These are phyloP conservation scores for Pachyuromys duprasi DNA, from an alignment of 2,797 vertebrate species.

Conservation along the genomic window DNA sequence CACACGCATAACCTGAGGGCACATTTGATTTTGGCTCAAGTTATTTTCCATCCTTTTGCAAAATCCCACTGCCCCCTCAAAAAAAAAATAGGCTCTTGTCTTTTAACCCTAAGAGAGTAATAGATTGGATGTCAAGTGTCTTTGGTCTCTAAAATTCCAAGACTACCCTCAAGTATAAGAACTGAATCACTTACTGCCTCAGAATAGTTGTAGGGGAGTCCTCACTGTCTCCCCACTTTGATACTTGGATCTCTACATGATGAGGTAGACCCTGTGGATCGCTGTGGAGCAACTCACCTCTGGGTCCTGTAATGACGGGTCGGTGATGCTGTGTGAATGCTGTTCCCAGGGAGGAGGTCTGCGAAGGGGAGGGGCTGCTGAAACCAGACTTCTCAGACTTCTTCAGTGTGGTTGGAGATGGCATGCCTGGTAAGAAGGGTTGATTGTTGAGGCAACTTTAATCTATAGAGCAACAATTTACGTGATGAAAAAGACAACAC, in stretches of 20 bases:
- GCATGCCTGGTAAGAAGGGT: constrained; percentile 95
- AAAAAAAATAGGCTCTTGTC: constrained; percentile 1
- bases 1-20: background rate
- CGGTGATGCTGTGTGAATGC: constrained; percentile 98
- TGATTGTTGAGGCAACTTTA: constrained; percentile 94
- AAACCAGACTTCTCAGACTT: constrained; percentile 99
- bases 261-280: constrained; percentile 54
- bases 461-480: constrained; percentile 89
- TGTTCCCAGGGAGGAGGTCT: constrained; percentile 95
- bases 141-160: constrained; percentile 9
- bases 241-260: constrained; percentile 37
- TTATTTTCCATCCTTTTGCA: background rate
- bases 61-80: background rate
- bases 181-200: background rate
- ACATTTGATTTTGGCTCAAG: background rate
- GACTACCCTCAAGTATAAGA: background rate
- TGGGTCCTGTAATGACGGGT: constrained; percentile 97
- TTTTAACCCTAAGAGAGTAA: constrained; percentile 40
- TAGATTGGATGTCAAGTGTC: constrained; percentile 21
- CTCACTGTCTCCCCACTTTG: constrained; percentile 58
- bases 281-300: constrained; percentile 93
- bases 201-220: constrained; percentile 17
- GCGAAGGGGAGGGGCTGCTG: constrained; percentile 94
- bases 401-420: constrained; percentile 96
- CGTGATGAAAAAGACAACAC: constrained; percentile 86